Evolutionary conservation across 2,888 invertebrate genomes (phyloP).

Genomic region (Aspidapion aeneum): DNA sequence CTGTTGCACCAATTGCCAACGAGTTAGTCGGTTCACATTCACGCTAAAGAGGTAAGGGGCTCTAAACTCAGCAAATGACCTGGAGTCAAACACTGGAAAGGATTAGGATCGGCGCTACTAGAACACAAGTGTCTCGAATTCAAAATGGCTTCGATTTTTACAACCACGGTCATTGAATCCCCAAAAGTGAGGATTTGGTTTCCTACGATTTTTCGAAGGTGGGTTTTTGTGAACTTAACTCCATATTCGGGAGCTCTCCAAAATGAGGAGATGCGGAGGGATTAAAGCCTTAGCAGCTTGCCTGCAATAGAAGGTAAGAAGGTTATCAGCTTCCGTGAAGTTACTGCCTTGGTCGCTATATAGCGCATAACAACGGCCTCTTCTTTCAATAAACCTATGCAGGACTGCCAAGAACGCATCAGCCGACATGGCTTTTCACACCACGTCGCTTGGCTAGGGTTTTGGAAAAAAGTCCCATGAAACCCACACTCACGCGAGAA

Average conservation of each 20-base stretch:
- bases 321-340: too few relatives aligned
- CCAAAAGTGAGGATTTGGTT: too few relatives aligned
- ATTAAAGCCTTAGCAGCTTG: slow-evolving; percentile 7
- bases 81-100: background rate
- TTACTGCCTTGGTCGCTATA: slow-evolving; percentile 20
- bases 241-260: background rate
- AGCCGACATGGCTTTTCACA: slow-evolving; percentile 25
- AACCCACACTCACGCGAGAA: slow-evolving; percentile 14
- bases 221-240: background rate
- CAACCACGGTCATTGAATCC: too few relatives aligned
- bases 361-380: too few relatives aligned
- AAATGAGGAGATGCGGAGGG: background rate
- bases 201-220: too few relatives aligned
- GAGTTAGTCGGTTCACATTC: too few relatives aligned
- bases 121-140: background rate
- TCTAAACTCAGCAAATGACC: background rate
- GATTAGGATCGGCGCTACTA: background rate
- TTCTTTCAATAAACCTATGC: slow-evolving; percentile 8
- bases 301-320: slow-evolving; percentile 1
- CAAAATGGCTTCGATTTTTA: background rate
- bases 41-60: too few relatives aligned
- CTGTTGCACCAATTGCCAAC: too few relatives aligned
- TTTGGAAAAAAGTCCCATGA: slow-evolving; percentile 15
- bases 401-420: slow-evolving; percentile 29
- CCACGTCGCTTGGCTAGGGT: slow-evolving; percentile 18